Evolutionary conservation across 2,888 invertebrate species (phyloP), one percentile per base, ranked within the genome.

Genomic region (Acrocera orbiculus): DNA sequence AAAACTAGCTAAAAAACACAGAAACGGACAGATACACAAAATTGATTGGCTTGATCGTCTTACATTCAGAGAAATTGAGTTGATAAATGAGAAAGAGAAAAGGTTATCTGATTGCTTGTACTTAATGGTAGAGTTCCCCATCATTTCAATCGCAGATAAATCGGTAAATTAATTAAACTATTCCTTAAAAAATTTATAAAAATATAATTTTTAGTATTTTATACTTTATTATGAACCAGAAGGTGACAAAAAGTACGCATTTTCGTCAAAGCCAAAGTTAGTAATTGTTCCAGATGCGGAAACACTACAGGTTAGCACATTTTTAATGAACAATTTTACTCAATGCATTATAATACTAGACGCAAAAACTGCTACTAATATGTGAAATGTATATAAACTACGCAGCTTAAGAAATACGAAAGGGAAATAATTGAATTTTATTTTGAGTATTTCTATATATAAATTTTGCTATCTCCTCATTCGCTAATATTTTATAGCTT

Each of bases 41-140:
- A 76, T 93, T 30, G 93, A 95, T 61, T 98, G 96, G 96, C 62
- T 98, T 41, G 96, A 98, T 59, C 68, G 93, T 38, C 65, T 96
- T 35, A 89, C 93, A 4, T 95, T 96, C 59, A 69, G 90, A 31
- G 90, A 95, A 64, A 85, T 96, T 37, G 95, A 95, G 61, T 68
- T 86, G 60, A 87, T 95, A 33, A 92, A 92, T 51, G 92, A 95
- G 55, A 75, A 75, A 41, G 89, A 95, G 55, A 95, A 95, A 53
- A 66, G 86, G 30, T 78, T 76, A 47, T 92, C 93, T 0, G 83
- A 90, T 54, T 86, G 82, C 56, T 73, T 95, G 64, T 96, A 87
- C 58, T 67, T 96, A 27, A 92, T 90, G 79, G 70, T 96, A 8
- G 93, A 96, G 62, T 95, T 96, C 60, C 92, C 93, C 1, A 74